phyloP scores from a whole-genome alignment of 2,113 vertebrate genomes.

The Lampris megalopsis region DNA sequence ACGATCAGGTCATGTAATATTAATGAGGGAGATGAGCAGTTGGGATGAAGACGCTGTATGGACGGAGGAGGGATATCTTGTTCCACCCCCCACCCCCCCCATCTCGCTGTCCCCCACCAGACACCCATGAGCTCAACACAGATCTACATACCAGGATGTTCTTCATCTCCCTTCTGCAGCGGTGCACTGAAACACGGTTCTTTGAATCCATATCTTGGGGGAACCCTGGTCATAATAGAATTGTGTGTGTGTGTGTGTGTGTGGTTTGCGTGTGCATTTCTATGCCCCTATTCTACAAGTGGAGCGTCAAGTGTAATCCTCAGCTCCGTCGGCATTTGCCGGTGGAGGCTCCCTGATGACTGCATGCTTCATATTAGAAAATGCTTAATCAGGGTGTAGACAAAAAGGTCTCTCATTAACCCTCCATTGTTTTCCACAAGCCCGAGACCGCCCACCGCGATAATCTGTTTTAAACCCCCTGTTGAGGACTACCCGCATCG shows the following conservation, averaged over 20 bases:
- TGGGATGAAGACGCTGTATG: background rate
- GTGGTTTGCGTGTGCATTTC: background rate
- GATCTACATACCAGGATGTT: background rate
- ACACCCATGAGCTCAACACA: slow-evolving; percentile 63
- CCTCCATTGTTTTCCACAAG: slow-evolving; percentile 51
- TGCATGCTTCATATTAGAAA: slow-evolving; percentile 29
- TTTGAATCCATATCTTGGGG: background rate
- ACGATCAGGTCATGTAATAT: slow-evolving; percentile 62
- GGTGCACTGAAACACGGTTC: background rate
- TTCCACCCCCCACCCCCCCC: background rate
- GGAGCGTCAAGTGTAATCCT: background rate
- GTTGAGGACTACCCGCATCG: slow-evolving; percentile 49
- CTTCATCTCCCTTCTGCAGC: background rate
- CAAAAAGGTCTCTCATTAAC: slow-evolving; percentile 58
- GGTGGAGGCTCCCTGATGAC: slow-evolving; percentile 22
- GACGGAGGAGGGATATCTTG: background rate
- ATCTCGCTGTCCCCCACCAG: slow-evolving; percentile 78
- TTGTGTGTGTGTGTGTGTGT: too few relatives aligned
- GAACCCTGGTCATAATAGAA: background rate
- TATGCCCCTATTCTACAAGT: slow-evolving; percentile 6
- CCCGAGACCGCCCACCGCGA: slow-evolving; percentile 49
- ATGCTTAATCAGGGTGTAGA: slow-evolving; percentile 18
- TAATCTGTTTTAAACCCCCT: slow-evolving; percentile 62
- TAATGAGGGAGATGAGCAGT: slow-evolving; percentile 20
- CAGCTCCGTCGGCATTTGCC: slow-evolving; percentile 21